These are phyloP conservation scores for Pelodytes ibericus DNA, from an alignment of 2,797 vertebrate species.

Conservation along the genomic window DNA sequence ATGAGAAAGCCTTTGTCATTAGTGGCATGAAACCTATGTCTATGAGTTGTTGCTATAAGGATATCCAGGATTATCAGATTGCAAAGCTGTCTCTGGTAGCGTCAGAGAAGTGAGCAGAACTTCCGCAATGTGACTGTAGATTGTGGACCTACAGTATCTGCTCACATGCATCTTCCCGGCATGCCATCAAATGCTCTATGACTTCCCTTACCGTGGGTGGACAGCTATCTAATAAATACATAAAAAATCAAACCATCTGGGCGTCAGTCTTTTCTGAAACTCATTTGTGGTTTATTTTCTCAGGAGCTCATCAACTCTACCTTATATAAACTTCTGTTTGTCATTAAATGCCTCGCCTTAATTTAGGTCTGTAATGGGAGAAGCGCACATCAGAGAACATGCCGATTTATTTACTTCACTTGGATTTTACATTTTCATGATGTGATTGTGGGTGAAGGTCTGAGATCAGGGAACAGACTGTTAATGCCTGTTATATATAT, in stretches of 20 bases:
- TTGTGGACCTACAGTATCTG: too few species aligned
- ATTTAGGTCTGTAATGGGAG: constrained; percentile 14
- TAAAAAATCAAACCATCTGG: neutral
- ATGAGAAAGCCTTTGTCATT: too few species aligned
- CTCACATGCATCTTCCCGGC: too few species aligned
- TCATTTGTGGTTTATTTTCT: constrained; percentile 8
- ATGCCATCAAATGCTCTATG: too few species aligned
- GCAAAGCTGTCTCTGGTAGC: too few species aligned
- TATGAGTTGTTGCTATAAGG: too few species aligned
- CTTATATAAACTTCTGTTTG: neutral
- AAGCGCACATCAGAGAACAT: constrained; percentile 6
- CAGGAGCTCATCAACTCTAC: neutral
- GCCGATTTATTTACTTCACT: constrained; percentile 15
- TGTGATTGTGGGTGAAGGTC: constrained; percentile 12
- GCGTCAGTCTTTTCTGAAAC: neutral
- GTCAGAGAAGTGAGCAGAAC: too few species aligned
- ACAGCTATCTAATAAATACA: too few species aligned
- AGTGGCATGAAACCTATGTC: too few species aligned
- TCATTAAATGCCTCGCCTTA: neutral
- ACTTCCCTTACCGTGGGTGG: too few species aligned
- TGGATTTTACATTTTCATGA: constrained; percentile 11
- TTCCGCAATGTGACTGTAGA: too few species aligned
- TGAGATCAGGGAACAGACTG: neutral
- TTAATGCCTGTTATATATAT: constrained; percentile 7
- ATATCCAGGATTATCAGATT: too few species aligned